phyloP scores from a whole-genome alignment of 1,140 invertebrate genomes.

The Megathymus violae region DNA sequence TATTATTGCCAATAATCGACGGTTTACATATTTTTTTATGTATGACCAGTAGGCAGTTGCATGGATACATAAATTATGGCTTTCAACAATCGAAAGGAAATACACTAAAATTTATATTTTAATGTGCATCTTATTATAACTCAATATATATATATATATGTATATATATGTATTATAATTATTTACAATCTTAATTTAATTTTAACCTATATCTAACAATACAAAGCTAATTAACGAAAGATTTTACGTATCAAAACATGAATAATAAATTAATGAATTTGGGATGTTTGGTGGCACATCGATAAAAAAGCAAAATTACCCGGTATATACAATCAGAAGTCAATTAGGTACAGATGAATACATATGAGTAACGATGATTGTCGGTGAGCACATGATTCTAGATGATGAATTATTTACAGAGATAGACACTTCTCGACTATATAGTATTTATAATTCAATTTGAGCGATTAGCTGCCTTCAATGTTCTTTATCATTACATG shows the following conservation, averaged over 20 bases:
- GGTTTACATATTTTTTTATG: no score
- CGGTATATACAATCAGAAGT: conserved; percentile 65
- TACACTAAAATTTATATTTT: no score
- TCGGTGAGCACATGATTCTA: conserved; percentile 46
- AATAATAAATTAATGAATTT: conserved; percentile 82
- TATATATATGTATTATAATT: conserved; percentile 55
- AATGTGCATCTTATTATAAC: conserved; percentile 42
- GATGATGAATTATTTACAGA: conserved; percentile 66
- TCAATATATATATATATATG: no score
- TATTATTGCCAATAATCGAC: no score
- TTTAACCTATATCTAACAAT: conserved; percentile 69
- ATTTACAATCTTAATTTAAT: conserved; percentile 74
- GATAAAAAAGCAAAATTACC: conserved; percentile 42
- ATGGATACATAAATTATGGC: conserved; percentile 25
- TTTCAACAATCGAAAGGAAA: conserved; percentile 14
- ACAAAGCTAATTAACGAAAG: conserved; percentile 75
- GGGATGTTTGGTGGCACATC: conserved; percentile 63
- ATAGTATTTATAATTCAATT: conserved; percentile 51
- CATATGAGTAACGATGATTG: conserved; percentile 41
- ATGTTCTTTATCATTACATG: conserved; percentile 65
- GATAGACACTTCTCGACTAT: conserved; percentile 36
- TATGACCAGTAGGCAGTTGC: neutral
- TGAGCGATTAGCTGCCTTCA: conserved; percentile 63
- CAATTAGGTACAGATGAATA: conserved; percentile 36
- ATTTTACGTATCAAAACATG: conserved; percentile 69